phyloP scores from a whole-genome alignment of 2,797 vertebrate genomes.

The Yasuhikotakia modesta region DNA sequence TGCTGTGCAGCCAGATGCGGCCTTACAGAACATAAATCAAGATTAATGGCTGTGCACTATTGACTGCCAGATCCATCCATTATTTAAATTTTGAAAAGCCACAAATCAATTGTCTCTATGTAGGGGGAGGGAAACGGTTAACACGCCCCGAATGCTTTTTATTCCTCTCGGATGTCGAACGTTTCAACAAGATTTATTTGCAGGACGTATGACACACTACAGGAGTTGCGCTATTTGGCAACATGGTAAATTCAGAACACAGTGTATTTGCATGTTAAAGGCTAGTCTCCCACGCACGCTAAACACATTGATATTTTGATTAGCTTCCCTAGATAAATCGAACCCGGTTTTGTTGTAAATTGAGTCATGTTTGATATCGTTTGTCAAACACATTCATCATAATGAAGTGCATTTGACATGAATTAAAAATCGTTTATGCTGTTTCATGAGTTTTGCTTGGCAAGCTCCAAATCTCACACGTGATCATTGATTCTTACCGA shows the following conservation, averaged over 20 bases:
- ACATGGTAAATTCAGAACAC: background rate
- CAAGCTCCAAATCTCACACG: slow-evolving; percentile 3
- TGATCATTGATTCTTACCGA: background rate
- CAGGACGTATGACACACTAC: slow-evolving; percentile 1
- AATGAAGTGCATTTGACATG: background rate
- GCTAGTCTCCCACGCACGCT: background rate
- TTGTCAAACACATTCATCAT: background rate
- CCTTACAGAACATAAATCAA: slow-evolving; percentile 63
- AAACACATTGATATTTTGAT: background rate
- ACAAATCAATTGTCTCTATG: slow-evolving; percentile 58
- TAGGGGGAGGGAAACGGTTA: slow-evolving; percentile 14
- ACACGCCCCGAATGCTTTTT: slow-evolving; percentile 7
- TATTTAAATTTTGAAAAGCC: slow-evolving; percentile 59
- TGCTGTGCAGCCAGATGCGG: slow-evolving; percentile 51
- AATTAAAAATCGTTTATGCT: slow-evolving; percentile 3
- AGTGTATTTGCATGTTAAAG: background rate
- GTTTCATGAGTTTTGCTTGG: slow-evolving; percentile 17
- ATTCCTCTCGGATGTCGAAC: slow-evolving; percentile 19
- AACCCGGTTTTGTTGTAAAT: background rate
- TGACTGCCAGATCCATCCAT: slow-evolving; percentile 62
- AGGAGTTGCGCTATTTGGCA: background rate
- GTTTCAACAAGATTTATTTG: slow-evolving; percentile 32
- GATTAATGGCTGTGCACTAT: slow-evolving; percentile 57
- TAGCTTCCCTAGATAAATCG: background rate
- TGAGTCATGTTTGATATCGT: background rate